Evolutionary conservation across 2,797 vertebrate genomes (phyloP), one percentile per base, ranked within the genome.

Genomic region (Tokudaia tokunoshimensis): DNA sequence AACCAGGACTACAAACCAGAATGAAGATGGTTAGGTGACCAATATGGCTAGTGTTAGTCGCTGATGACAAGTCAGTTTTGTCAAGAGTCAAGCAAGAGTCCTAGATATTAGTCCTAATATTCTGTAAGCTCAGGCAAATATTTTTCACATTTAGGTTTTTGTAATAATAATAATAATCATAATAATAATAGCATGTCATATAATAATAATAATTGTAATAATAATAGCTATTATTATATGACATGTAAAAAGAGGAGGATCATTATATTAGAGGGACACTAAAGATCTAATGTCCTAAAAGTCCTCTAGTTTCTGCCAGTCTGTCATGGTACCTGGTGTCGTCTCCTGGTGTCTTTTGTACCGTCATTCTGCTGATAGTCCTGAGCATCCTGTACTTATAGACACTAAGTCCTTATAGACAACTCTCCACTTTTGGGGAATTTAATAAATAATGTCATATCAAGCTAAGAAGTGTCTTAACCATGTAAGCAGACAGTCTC

Each of bases 401-500:
- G 29, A 11, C 10, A 29, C 22, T n/a, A 5, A 50, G 57, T 14
- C 79, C 72, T 91, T 67, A 70, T 12, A 55, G 34, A 55, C 3
- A 67, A 24, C 44, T 29, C 44, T 47, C 31, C 61, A 70, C 31
- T 34, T 87, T 63, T 34, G 52, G 72, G 37, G 34, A 85, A 84
- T 24, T 67, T 90, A 82, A 44, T 52, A 88, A 74, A 63, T 87
- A 88, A 57, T 12, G 89, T 17, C 34, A 1, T n/a, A 34, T 47
- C n/a, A 93, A 88, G 34, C 14, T 47, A 85, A 55, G 0, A 96
- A 95, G 31, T 63, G 2, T 9, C 80, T 93, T 96, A 67, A 86
- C n/a, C 52, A 31, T 80, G 14, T 17, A 82, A 61, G 61, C 57
- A 92, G 59, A 89, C 88, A 57, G 41, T 61, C 82, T 74, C 65